Conservation (phyloP, 2,888 invertebrate genomes). For the Melanostoma scalare region DNA sequence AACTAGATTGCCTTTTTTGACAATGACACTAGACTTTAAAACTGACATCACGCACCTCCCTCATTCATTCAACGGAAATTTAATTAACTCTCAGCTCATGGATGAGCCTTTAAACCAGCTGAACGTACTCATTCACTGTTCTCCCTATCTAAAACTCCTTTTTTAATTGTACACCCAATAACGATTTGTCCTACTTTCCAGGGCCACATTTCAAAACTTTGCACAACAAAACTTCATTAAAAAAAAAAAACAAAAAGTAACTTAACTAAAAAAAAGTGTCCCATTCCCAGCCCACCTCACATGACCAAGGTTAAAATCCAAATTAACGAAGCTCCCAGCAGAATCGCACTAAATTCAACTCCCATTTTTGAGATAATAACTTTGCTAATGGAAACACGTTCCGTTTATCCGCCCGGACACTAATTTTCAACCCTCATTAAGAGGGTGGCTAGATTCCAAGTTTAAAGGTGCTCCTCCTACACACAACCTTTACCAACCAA, state of each 20-base stretch:
- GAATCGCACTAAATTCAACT: constrained; percentile 45
- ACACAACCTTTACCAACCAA: constrained; percentile 18
- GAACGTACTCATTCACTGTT: background rate
- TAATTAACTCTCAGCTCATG: constrained; percentile 46
- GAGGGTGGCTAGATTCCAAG: constrained; percentile 30
- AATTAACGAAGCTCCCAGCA: constrained; percentile 6
- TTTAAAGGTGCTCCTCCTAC: background rate
- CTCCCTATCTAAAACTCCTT: background rate
- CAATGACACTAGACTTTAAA: constrained; percentile 1
- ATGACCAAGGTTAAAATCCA: constrained; percentile 33
- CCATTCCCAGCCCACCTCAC: background rate
- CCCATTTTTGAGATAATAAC: constrained; percentile 64
- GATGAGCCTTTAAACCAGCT: constrained; percentile 24
- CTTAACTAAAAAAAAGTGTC: constrained; percentile 8
- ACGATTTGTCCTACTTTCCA: constrained; percentile 29
- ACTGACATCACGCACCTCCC: background rate
- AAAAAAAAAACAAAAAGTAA: constrained; percentile 10
- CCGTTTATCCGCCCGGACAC: constrained; percentile 57
- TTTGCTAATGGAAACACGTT: constrained; percentile 70
- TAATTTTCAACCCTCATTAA: constrained; percentile 70
- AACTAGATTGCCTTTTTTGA: constrained; percentile 28
- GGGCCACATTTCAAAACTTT: constrained; percentile 18
- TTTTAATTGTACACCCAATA: constrained; percentile 44
- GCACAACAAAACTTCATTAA: constrained; percentile 45
- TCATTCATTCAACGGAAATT: constrained; percentile 34